Evolutionary conservation across 2,797 vertebrate species (phyloP).

Genomic region (Parauchenoglanis punctatus): DNA sequence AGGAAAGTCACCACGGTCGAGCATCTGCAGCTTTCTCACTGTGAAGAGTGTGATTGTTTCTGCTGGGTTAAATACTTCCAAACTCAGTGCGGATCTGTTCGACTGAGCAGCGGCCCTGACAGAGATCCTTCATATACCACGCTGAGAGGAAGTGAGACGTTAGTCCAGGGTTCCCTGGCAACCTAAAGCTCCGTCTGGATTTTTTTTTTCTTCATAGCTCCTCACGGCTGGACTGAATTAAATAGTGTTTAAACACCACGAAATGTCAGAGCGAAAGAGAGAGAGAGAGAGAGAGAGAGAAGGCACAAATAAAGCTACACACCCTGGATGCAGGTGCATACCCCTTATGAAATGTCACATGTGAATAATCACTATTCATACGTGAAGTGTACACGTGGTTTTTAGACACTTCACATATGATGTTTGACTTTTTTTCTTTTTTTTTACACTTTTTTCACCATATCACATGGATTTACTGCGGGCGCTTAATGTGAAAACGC

Average conservation of each 20-base stretch:
- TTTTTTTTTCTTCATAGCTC: conserved; percentile 19
- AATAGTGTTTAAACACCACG: conserved; percentile 43
- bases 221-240: conserved; percentile 41
- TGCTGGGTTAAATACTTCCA: conserved; percentile 28
- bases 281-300: background rate
- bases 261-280: conserved; percentile 37
- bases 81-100: conserved; percentile 11
- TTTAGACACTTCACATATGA: background rate
- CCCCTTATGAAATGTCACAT: background rate
- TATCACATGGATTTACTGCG: background rate
- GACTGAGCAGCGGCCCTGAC: conserved; percentile 38
- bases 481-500: background rate
- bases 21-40: conserved; percentile 34
- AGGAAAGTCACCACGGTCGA: conserved; percentile 38
- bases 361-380: background rate
- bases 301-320: conserved; percentile 3
- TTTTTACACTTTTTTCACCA: background rate
- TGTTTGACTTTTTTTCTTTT: background rate
- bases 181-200: conserved; percentile 43
- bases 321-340: background rate
- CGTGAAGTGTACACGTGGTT: background rate
- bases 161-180: conserved; percentile 42
- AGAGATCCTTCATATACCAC: conserved; percentile 44
- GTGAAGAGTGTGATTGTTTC: conserved; percentile 48
- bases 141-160: conserved; percentile 55